phyloP scores from a whole-genome alignment of 2,888 invertebrate species.

The Acrocyrtus sp. region DNA sequence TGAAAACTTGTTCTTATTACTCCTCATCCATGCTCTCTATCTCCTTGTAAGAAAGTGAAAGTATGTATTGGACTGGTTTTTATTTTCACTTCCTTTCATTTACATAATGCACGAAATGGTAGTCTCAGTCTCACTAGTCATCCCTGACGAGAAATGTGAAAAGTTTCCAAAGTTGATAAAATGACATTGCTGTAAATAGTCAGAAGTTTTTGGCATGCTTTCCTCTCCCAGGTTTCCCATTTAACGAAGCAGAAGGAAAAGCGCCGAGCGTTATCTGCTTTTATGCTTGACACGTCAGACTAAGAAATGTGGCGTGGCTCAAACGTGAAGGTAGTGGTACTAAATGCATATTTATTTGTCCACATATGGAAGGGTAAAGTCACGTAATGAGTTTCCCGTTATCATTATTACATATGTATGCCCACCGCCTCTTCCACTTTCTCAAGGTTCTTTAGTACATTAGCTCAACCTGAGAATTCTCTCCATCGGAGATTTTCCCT shows the following conservation, averaged over 20 bases:
- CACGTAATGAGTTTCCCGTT: slow-evolving; percentile 35
- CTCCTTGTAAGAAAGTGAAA: slow-evolving; percentile 1
- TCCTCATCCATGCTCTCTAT: background rate
- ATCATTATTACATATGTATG: slow-evolving; percentile 17
- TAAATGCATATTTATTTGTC: background rate
- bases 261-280: background rate
- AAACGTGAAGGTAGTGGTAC: background rate
- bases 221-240: no score
- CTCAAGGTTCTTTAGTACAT: background rate
- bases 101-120: slow-evolving; percentile 25
- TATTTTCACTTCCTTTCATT: background rate
- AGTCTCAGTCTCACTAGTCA: background rate
- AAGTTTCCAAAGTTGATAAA: no score
- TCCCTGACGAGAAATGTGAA: slow-evolving; percentile 2
- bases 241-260: background rate
- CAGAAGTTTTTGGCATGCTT: no score
- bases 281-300: slow-evolving; percentile 1
- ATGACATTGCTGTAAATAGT: no score
- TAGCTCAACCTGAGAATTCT: slow-evolving; percentile 1
- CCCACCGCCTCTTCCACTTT: slow-evolving; percentile 5
- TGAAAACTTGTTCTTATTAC: background rate
- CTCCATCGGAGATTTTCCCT: no score
- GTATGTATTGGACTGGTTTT: background rate
- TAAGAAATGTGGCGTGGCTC: background rate
- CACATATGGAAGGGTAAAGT: no score